A percentile compares a stretch with the other conserved stretches of the same genome.
phyloP scores from a whole-genome alignment of 2,888 invertebrate species.

The Eristalis arbustorum region DNA sequence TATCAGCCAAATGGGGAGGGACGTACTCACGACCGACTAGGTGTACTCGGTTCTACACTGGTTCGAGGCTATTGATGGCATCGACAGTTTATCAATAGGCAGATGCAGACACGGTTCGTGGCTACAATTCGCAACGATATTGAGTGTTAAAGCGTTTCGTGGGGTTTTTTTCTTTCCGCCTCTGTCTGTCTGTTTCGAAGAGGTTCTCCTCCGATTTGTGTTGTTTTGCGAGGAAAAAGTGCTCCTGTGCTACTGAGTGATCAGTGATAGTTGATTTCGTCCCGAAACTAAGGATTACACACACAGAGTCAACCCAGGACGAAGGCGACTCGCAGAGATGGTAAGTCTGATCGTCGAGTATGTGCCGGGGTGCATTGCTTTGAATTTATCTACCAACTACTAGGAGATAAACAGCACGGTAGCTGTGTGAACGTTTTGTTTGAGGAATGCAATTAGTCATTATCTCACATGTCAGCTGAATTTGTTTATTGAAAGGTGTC shows the following conservation, averaged over 20 bases:
- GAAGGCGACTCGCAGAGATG: constrained; percentile 11
- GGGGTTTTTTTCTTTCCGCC: neutral
- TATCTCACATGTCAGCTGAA: constrained; percentile 26
- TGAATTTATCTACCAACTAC: neutral
- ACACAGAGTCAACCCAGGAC: neutral
- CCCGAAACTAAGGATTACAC: neutral
- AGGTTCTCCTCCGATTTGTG: neutral
- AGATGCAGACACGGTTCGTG: constrained; percentile 52
- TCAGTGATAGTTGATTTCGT: neutral
- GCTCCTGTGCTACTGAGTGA: neutral
- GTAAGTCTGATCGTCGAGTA: constrained; percentile 2
- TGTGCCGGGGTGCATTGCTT: neutral
- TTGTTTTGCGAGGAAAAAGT: neutral
- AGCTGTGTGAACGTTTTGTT: neutral
- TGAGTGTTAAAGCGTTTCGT: neutral
- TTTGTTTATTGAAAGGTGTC: neutral
- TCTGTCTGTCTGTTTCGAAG: neutral
- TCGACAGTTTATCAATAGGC: constrained; percentile 61
- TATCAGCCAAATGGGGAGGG: constrained; percentile 26
- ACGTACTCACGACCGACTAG: neutral
- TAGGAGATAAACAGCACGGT: neutral
- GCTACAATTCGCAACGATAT: neutral
- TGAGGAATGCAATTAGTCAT: neutral
- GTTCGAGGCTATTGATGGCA: constrained; percentile 26
- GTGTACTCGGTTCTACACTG: constrained; percentile 5